phyloP scores from a whole-genome alignment of 2,113 vertebrate species.

The Tragulus kanchil region DNA sequence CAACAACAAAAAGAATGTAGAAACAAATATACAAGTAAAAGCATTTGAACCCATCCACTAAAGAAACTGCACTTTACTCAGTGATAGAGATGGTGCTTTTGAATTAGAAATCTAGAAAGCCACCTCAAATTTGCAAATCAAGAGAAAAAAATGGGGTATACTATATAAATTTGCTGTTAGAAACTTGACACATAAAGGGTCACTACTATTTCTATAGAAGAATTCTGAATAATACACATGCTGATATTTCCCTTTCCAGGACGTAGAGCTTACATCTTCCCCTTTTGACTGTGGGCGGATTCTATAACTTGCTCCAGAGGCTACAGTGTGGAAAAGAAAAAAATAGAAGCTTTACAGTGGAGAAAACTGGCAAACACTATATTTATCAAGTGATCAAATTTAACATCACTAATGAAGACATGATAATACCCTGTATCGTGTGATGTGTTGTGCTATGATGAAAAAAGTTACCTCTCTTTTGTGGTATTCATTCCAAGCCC shows the following conservation, averaged over 20 bases:
- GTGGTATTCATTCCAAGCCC: neutral
- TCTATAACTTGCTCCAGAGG: neutral
- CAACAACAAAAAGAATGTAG: neutral
- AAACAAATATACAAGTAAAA: neutral
- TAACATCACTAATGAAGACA: neutral
- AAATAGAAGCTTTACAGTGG: neutral
- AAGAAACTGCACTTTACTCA: neutral
- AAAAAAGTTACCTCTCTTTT: neutral
- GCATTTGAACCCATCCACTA: neutral
- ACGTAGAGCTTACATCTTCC: neutral
- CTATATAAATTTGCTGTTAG: neutral
- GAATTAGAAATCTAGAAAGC: neutral
- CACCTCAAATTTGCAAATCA: slow-evolving; percentile 5
- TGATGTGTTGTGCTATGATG: neutral
- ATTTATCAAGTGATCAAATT: neutral
- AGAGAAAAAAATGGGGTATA: neutral
- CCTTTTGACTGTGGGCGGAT: neutral
- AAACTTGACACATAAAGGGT: neutral
- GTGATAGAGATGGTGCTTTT: neutral
- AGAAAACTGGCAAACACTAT: neutral
- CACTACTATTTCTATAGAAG: neutral
- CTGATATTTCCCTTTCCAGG: neutral
- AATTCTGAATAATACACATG: neutral
- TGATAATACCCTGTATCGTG: neutral
- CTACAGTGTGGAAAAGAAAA: neutral